Evolutionary conservation across 2,113 vertebrate species (phyloP), one percentile per base, ranked within the genome.

Genomic region (Osmerus eperlanus): DNA sequence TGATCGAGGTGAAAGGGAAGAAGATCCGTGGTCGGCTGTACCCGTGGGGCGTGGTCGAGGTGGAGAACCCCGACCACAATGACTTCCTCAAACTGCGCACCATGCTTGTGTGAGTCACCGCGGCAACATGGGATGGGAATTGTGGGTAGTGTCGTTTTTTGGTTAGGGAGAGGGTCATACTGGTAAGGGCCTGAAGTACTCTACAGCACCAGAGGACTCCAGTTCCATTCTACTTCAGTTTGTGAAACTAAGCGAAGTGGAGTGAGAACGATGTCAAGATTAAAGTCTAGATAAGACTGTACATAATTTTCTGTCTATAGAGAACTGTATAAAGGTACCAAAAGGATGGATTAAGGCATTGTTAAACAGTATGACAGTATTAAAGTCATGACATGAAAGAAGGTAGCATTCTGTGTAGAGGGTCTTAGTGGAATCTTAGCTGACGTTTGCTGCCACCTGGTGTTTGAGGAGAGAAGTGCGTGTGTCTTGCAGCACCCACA

Each of bases 1-100:
- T 97, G 78, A 96, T 96, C 53, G 95, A 98, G 85, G 95, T 96
- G 80, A 96, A 96, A 81, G 95, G 94, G 59, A 97, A 95, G 86
- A 96, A 97, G 91, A 96, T 95, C 78, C 84, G 93, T 76, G 93
- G 93, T 14, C 93, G 93, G 13, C 85, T 95, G 32, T 94, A 95
- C 73, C 91, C 95, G 7, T 93, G 96, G 93, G 94, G 93, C 41
- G 93, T 94, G 21, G 89, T 93, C 60, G 94, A 95, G 82, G 94
- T 95, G 81, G 95, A 97, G 84, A 96, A 96, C 78, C 95, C 95
- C 0, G 94, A 97, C 70, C 95, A 96, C 86, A 97, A 97, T 16
- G 95, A 96, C 89, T 97, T 97, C 88, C 93, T 95, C 56, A 95
- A 94, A 72, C 84, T 96, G 51, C 92, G 93, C 71, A 93, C 93